phyloP scores from a whole-genome alignment of 2,113 vertebrate species.

The Halcyon malimbica region DNA sequence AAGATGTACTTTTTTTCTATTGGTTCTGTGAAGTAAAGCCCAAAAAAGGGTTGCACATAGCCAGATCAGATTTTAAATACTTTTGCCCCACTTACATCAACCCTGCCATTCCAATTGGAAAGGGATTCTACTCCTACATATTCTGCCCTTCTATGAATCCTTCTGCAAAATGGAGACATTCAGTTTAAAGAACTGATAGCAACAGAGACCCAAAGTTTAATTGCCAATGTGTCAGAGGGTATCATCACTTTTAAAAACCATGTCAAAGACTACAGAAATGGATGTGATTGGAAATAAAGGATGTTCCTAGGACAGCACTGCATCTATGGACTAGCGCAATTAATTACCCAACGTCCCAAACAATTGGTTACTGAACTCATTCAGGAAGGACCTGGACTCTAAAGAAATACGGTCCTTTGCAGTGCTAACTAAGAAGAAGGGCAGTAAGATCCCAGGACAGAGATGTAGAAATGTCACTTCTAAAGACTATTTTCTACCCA shows the following conservation, averaged over 20 bases:
- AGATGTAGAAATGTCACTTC: neutral
- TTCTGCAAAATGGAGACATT: neutral
- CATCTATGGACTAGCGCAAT: neutral
- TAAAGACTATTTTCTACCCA: too few relatives aligned
- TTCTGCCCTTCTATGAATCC: neutral
- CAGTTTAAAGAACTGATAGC: neutral
- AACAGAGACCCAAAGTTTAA: neutral
- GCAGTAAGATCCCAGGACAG: neutral
- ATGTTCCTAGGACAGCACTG: neutral
- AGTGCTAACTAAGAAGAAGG: neutral
- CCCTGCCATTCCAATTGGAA: neutral
- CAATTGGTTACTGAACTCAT: neutral
- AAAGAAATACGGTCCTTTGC: neutral
- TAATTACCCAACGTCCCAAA: neutral
- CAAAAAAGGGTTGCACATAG: neutral
- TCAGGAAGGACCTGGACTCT: neutral
- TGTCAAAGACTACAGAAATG: neutral
- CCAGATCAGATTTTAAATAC: neutral
- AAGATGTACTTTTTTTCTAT: neutral
- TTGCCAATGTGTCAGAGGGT: neutral
- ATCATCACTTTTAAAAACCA: neutral
- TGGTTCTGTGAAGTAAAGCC: neutral
- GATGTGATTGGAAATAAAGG: neutral
- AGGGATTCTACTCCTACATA: neutral
- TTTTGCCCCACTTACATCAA: neutral